Evolutionary conservation across 2,113 vertebrate species (phyloP).

Genomic region (Mustela nigripes): DNA sequence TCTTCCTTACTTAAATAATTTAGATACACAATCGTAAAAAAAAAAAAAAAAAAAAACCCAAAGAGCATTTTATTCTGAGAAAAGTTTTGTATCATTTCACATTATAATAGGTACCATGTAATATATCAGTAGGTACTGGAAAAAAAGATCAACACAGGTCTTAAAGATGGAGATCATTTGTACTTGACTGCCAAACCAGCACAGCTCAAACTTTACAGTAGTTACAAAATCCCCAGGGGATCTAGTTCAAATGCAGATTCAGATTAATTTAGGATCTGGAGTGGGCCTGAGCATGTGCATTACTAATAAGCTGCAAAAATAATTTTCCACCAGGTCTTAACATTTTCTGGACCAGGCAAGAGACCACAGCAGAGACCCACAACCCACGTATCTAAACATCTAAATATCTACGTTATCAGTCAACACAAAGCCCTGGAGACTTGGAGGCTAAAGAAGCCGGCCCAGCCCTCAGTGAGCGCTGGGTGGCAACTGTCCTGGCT

Average conservation of each 20-base stretch:
- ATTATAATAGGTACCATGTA: neutral
- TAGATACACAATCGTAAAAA: neutral
- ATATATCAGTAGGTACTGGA: neutral
- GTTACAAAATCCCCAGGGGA: neutral
- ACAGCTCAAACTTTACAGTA: neutral
- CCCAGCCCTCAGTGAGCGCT: neutral
- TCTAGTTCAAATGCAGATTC: neutral
- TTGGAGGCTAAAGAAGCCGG: neutral
- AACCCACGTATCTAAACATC: neutral
- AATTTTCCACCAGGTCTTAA: neutral
- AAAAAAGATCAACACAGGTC: neutral
- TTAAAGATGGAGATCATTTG: neutral
- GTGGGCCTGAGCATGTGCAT: neutral
- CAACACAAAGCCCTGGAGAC: neutral
- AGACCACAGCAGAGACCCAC: neutral
- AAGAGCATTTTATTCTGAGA: constrained; percentile 3
- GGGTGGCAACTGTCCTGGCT: neutral
- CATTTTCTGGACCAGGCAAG: neutral
- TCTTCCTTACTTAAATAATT: constrained; percentile 24
- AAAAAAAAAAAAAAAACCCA: no score
- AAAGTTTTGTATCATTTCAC: neutral
- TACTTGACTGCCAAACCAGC: neutral
- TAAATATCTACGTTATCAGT: neutral
- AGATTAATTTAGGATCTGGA: neutral
- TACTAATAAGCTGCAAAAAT: constrained; percentile 26